Percentiles rank a stretch among this genome's conserved stretches.
phyloP scores from a whole-genome alignment of 1,140 invertebrate species.

The Caenorhabditis briggsae region DNA sequence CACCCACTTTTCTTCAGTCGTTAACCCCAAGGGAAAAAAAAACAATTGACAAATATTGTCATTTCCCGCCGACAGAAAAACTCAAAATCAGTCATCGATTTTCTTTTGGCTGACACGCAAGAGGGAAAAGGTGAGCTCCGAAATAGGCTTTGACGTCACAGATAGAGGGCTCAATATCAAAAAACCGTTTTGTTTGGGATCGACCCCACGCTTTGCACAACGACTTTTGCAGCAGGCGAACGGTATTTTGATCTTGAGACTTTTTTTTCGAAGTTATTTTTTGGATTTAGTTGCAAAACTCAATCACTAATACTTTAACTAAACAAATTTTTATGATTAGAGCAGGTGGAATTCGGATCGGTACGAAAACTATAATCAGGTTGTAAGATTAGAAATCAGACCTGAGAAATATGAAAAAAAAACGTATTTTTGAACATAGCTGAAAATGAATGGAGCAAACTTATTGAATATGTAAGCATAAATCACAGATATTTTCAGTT shows the following conservation, averaged over 20 bases:
- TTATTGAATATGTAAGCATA: too few species aligned
- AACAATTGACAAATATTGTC: conserved; percentile 37
- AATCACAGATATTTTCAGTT: too few species aligned
- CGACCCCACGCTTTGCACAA: not conserved
- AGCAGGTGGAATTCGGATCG: too few species aligned
- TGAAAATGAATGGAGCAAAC: too few species aligned
- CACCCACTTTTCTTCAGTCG: not conserved
- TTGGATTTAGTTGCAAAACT: not conserved
- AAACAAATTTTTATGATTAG: too few species aligned
- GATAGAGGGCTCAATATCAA: conserved; percentile 16
- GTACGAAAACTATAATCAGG: too few species aligned
- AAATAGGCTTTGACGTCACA: conserved; percentile 52
- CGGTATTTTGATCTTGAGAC: conserved; percentile 32
- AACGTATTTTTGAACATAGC: too few species aligned
- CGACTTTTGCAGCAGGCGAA: not conserved
- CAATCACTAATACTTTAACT: not conserved
- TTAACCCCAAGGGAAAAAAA: not conserved
- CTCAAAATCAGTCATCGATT: conserved; percentile 34
- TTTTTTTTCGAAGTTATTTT: not conserved
- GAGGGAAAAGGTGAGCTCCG: conserved; percentile 2
- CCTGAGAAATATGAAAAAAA: too few species aligned
- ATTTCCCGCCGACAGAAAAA: not conserved
- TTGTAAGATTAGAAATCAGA: too few species aligned
- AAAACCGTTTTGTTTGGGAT: conserved; percentile 7
- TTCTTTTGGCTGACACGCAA: not conserved